phyloP scores from a whole-genome alignment of 2,888 invertebrate species.

The Stenichneumon culpator region DNA sequence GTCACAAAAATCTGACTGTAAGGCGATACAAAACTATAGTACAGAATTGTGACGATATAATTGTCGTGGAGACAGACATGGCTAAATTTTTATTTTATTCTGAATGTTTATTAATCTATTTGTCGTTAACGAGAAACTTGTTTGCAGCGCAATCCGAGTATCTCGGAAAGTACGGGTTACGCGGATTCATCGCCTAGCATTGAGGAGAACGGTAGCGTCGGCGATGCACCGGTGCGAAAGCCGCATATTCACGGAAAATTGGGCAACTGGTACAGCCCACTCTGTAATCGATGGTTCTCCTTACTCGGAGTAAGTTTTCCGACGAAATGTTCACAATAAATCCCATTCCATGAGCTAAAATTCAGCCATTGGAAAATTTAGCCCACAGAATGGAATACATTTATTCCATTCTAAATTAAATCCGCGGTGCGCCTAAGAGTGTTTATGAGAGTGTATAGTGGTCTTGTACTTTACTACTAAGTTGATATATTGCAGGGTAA shows the following conservation, averaged over 20 bases:
- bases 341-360: neutral
- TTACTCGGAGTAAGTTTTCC: conserved; percentile 91
- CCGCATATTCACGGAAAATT: conserved; percentile 94
- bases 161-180: conserved; percentile 83
- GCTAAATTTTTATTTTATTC: neutral
- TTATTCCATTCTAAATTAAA: too few species aligned
- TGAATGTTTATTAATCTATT: neutral
- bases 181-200: conserved; percentile 84
- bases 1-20: conserved; percentile 92
- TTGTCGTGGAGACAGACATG: neutral
- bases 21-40: conserved; percentile 76
- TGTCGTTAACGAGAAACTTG: neutral
- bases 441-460: too few species aligned
- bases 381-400: neutral
- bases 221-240: conserved; percentile 85
- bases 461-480: neutral
- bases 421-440: too few species aligned
- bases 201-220: conserved; percentile 80
- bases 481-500: neutral
- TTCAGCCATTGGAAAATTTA: neutral
- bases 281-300: conserved; percentile 98
- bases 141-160: conserved; percentile 81
- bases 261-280: conserved; percentile 97
- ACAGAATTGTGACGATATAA: neutral
- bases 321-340: neutral